Evolutionary conservation across 1,140 invertebrate species (phyloP).

Genomic region (Odontomachus brunneus): DNA sequence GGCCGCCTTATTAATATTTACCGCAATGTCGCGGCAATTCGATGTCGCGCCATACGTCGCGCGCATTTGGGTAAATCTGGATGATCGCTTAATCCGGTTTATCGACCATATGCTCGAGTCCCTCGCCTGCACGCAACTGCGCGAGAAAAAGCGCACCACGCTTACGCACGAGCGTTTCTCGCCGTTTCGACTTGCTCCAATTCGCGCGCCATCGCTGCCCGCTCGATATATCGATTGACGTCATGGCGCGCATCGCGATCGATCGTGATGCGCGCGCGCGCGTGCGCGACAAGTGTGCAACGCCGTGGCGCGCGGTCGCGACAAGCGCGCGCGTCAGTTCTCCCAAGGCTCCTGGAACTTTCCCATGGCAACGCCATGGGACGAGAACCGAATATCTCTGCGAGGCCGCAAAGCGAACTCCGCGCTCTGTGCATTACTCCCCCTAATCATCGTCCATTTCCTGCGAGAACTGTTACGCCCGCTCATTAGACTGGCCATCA

Average conservation of each 20-base stretch:
- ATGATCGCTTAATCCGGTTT: slow-evolving; percentile 8
- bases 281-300: not conserved
- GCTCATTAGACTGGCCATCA: slow-evolving; percentile 64
- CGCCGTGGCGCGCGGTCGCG: not conserved
- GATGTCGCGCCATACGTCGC: slow-evolving; percentile 18
- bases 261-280: not conserved
- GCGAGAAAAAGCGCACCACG: not conserved
- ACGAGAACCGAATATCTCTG: slow-evolving; percentile 58
- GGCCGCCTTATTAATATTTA: not conserved
- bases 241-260: too few species aligned
- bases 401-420: slow-evolving; percentile 30
- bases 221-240: not conserved
- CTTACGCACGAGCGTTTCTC: slow-evolving; percentile 21
- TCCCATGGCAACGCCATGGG: slow-evolving; percentile 43
- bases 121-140: not conserved
- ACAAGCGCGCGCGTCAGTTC: slow-evolving; percentile 2
- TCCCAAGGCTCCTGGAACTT: slow-evolving; percentile 28
- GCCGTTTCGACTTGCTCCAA: slow-evolving; percentile 66
- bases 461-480: slow-evolving; percentile 67
- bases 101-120: slow-evolving; percentile 3
- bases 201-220: slow-evolving; percentile 42
- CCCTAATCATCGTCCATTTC: slow-evolving; percentile 72
- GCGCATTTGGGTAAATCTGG: slow-evolving; percentile 28
- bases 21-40: not conserved
- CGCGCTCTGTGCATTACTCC: slow-evolving; percentile 41